These are phyloP conservation scores for Tamandua tetradactyla DNA, from an alignment of 2,797 vertebrate genomes.

Conservation along the genomic window DNA sequence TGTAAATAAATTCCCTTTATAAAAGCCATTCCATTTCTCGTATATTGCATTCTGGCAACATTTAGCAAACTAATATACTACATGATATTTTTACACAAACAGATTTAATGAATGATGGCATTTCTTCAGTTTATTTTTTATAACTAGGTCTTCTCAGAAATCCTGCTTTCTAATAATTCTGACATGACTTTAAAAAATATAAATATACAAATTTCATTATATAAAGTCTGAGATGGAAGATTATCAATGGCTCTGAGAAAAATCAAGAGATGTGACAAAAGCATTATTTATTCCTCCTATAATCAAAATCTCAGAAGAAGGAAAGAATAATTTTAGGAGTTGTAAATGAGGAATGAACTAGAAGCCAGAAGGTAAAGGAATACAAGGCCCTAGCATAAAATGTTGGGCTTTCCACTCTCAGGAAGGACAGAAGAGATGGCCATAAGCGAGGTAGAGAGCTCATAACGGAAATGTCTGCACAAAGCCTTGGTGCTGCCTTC, in stretches of 20 bases:
- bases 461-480: neutral
- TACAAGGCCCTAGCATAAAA: neutral
- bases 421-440: fast-evolving
- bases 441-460: neutral
- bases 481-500: neutral
- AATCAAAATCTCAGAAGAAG: neutral
- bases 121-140: neutral
- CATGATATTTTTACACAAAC: neutral
- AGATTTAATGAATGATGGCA: neutral
- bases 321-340: neutral
- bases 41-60: too few species aligned
- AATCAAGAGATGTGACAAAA: neutral
- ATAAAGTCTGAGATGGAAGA: neutral
- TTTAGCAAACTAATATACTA: too few species aligned
- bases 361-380: neutral
- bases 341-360: neutral
- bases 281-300: neutral
- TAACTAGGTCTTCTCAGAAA: neutral
- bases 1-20: too few species aligned
- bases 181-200: neutral
- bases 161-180: neutral
- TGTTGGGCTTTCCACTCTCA: neutral
- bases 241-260: neutral
- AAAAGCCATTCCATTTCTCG: too few species aligned
- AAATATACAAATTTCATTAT: neutral